Conservation (phyloP, 1,140 invertebrate species). For the Tribolium castaneum region DNA sequence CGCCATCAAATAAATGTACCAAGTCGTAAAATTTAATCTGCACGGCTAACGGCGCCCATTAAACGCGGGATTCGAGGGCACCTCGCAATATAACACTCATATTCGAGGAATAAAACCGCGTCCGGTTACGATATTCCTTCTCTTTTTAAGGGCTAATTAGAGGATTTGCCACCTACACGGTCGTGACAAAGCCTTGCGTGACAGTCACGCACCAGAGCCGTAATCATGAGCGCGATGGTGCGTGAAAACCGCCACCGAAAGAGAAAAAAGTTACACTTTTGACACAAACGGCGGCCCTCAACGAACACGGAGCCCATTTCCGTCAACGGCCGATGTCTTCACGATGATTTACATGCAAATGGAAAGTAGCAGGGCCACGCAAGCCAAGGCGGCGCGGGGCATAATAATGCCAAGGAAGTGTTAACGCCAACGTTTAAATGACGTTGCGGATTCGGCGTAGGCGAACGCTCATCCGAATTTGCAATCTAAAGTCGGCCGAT, state of each 20-base stretch:
- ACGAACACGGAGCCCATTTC: not conserved
- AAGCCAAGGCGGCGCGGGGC: not conserved
- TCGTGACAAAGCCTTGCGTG: not conserved
- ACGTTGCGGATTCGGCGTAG: not conserved
- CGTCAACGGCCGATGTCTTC: not conserved
- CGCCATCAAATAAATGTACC: constrained; percentile 9
- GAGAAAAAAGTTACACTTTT: not conserved
- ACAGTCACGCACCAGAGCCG: not conserved
- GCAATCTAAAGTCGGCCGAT: not conserved
- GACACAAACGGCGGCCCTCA: not conserved
- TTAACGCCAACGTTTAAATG: not conserved
- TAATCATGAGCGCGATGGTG: not conserved
- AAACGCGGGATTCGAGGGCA: constrained; percentile 5
- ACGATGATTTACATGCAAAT: constrained; percentile 1
- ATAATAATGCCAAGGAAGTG: not conserved
- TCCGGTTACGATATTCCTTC: not conserved
- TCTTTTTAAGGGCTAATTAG: constrained; percentile 16
- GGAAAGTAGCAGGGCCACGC: not conserved
- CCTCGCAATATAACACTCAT: not conserved
- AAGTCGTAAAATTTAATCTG: constrained; percentile 28
- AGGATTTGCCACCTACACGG: not conserved
- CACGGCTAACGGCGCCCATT: constrained; percentile 4
- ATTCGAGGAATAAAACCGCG: not conserved
- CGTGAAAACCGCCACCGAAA: not conserved
- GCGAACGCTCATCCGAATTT: not conserved